These are phyloP conservation scores for Drosophila picticornis DNA, from an alignment of 2,888 invertebrate genomes.

Conservation along the genomic window DNA sequence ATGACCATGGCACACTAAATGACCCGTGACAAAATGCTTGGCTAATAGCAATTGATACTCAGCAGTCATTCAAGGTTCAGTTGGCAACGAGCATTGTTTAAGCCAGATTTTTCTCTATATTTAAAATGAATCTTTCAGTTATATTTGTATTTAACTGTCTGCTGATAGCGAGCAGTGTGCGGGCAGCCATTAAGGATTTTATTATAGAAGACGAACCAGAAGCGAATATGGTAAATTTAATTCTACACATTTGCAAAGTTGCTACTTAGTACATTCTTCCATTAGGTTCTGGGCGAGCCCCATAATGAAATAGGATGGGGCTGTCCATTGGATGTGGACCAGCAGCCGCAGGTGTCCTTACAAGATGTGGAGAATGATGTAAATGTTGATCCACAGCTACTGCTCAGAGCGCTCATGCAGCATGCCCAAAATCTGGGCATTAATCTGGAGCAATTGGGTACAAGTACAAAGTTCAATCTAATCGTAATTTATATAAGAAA, in stretches of 20 bases:
- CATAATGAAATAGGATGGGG: conserved; percentile 20
- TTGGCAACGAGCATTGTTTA: conserved; percentile 24
- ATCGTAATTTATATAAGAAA: not conserved
- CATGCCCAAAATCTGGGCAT: conserved; percentile 63
- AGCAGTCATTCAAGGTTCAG: conserved; percentile 53
- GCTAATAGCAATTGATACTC: not conserved
- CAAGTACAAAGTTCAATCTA: conserved; percentile 13
- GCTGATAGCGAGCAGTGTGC: conserved; percentile 12
- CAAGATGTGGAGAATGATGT: conserved; percentile 44
- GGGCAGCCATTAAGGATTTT: conserved; percentile 70
- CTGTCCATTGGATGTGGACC: conserved; percentile 12
- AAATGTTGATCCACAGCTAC: conserved; percentile 43
- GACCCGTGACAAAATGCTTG: conserved; percentile 39
- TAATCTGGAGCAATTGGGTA: conserved; percentile 57
- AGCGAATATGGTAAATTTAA: conserved; percentile 13
- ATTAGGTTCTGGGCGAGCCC: conserved; percentile 6
- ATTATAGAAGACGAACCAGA: conserved; percentile 54
- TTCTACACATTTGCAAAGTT: not conserved
- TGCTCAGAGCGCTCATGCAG: conserved; percentile 51
- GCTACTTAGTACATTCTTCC: no score
- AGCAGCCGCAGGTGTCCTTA: conserved; percentile 22
- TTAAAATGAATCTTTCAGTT: conserved; percentile 35
- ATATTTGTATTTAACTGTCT: conserved; percentile 32
- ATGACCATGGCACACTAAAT: conserved; percentile 28
- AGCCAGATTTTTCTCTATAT: not conserved